A percentile compares a stretch with the other conserved stretches of the same genome.
Evolutionary conservation across 2,113 vertebrate species (phyloP).

Genomic region (Rhinolophus ferrumequinum): DNA sequence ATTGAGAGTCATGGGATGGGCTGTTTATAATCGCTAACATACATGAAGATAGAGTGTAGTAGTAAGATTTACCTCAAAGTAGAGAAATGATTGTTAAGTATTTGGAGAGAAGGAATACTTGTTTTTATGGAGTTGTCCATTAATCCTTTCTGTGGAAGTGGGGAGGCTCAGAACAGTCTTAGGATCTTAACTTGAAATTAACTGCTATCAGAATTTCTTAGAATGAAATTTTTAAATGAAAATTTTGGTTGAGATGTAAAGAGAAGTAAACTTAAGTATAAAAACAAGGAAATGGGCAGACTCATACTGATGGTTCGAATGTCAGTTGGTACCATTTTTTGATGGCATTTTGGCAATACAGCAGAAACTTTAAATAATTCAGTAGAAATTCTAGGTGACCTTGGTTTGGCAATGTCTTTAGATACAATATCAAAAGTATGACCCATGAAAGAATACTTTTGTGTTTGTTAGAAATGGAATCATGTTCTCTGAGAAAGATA

Average conservation of each 20-base stretch:
- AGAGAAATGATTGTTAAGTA: neutral
- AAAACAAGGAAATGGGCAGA: neutral
- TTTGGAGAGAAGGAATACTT: neutral
- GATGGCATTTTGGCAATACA: neutral
- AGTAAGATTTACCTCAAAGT: neutral
- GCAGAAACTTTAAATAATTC: constrained; percentile 1
- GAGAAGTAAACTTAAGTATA: neutral
- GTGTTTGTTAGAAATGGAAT: neutral
- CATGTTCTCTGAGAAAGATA: neutral
- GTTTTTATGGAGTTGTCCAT: neutral
- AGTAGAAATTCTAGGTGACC: neutral
- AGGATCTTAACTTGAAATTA: neutral
- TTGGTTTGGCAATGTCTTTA: neutral
- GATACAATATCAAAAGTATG: neutral
- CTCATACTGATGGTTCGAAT: neutral
- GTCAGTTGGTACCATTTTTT: neutral
- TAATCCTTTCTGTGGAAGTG: neutral
- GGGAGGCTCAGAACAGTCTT: neutral
- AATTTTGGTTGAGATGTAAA: neutral
- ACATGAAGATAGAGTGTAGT: neutral
- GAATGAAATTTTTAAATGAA: neutral
- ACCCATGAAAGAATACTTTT: neutral
- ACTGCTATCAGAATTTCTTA: neutral
- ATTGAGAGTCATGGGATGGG: neutral
- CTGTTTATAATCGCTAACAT: neutral